Evolutionary conservation across 2,888 invertebrate genomes (phyloP).

Genomic region (Trichogramma evanescens): DNA sequence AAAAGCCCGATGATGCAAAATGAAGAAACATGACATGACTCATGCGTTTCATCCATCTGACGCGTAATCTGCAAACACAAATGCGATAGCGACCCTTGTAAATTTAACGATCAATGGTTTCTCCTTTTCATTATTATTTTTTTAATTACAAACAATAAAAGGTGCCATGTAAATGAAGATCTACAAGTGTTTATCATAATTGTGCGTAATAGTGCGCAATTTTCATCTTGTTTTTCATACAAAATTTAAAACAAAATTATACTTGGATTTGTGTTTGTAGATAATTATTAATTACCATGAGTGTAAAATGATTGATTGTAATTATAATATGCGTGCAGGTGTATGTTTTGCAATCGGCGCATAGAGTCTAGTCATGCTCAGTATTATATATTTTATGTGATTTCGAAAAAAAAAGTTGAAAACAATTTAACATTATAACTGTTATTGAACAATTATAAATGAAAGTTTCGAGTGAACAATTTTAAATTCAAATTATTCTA

Average conservation of each 20-base stretch:
- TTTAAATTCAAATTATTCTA: no score
- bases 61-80: conserved; percentile 31
- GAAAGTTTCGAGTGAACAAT: no score
- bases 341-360: conserved; percentile 22
- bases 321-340: conserved; percentile 11
- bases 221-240: background rate
- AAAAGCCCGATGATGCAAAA: conserved; percentile 11
- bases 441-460: no score
- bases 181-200: background rate
- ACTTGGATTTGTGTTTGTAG: conserved; percentile 19
- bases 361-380: conserved; percentile 42
- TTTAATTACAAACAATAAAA: background rate
- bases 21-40: conserved; percentile 38
- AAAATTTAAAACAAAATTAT: conserved; percentile 1
- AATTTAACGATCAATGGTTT: conserved; percentile 1
- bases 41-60: conserved; percentile 36
- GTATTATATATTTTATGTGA: conserved; percentile 27
- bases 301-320: conserved; percentile 13
- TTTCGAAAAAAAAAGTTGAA: conserved; percentile 1
- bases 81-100: background rate
- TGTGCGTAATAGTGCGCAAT: background rate
- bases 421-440: background rate
- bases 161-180: conserved; percentile 3
- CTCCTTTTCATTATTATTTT: background rate
- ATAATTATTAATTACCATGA: background rate